Percentiles rank a stretch among this genome's conserved stretches.
Conservation (phyloP, 2,113 vertebrate species). For the Guaruba guarouba region DNA sequence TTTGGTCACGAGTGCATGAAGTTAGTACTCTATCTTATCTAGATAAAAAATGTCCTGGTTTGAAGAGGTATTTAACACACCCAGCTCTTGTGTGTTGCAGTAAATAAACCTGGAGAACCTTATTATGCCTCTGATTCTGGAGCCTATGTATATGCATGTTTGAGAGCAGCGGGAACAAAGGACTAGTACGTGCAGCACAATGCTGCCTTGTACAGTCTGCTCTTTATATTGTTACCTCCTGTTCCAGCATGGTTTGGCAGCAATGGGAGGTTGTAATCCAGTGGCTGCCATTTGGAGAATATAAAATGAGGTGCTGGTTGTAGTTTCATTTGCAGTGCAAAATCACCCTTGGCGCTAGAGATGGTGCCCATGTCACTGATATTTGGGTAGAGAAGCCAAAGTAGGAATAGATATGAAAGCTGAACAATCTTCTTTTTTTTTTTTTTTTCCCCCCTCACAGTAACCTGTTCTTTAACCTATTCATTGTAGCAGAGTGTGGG, state of each 20-base stretch:
- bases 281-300: neutral
- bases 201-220: neutral
- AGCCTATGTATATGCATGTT: neutral
- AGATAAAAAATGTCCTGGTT: neutral
- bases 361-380: neutral
- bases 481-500: neutral
- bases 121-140: neutral
- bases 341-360: neutral
- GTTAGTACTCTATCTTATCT: neutral
- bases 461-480: neutral
- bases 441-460: neutral
- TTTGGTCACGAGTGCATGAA: neutral
- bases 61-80: neutral
- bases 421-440: neutral
- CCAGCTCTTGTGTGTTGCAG: neutral
- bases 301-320: neutral
- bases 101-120: slow-evolving; percentile 4
- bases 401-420: neutral
- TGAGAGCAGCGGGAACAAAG: neutral
- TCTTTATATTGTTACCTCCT: neutral
- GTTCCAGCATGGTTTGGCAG: neutral
- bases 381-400: neutral
- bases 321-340: neutral
- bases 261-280: neutral
- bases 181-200: neutral